These are phyloP conservation scores for Drosophila sp. DNA, from an alignment of 1,140 invertebrate species.

Conservation along the genomic window DNA sequence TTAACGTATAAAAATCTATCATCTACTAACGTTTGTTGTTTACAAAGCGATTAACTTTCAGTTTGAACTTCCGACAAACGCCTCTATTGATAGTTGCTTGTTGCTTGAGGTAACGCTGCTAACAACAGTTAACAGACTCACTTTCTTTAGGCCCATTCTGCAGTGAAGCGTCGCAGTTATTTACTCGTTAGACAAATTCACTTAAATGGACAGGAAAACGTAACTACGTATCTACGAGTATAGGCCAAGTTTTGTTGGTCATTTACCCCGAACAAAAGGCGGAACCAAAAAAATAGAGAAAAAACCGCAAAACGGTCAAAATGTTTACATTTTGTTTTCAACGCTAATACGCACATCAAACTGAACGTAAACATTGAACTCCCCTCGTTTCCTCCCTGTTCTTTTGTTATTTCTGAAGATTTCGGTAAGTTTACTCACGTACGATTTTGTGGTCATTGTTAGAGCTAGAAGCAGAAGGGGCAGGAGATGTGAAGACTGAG, in stretches of 20 bases:
- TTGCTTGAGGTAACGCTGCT: constrained; percentile 5
- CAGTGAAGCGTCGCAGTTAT: constrained; percentile 29
- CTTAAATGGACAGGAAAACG: constrained; percentile 33
- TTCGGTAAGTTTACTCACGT: constrained; percentile 46
- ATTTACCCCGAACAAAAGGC: constrained; percentile 64
- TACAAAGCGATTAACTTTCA: constrained; percentile 2
- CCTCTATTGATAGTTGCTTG: background rate
- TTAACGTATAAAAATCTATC: background rate
- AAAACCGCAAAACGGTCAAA: constrained; percentile 62
- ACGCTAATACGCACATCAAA: constrained; percentile 72
- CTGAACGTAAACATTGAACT: constrained; percentile 14
- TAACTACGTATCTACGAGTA: constrained; percentile 38
- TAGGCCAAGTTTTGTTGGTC: constrained; percentile 46
- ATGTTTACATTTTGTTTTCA: constrained; percentile 74
- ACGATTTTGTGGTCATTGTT: constrained; percentile 63
- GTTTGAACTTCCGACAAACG: constrained; percentile 2
- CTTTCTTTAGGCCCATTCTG: constrained; percentile 40
- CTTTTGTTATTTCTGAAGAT: constrained; percentile 22
- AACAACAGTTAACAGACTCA: constrained; percentile 26
- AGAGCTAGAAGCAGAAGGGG: constrained; percentile 7
- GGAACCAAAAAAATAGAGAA: constrained; percentile 7
- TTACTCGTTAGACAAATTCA: constrained; percentile 44
- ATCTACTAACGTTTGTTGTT: background rate
- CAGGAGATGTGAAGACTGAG: constrained; percentile 1
- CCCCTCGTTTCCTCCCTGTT: constrained; percentile 2